Conservation (phyloP, 2,888 invertebrate species). For the Stenurella melanura region DNA sequence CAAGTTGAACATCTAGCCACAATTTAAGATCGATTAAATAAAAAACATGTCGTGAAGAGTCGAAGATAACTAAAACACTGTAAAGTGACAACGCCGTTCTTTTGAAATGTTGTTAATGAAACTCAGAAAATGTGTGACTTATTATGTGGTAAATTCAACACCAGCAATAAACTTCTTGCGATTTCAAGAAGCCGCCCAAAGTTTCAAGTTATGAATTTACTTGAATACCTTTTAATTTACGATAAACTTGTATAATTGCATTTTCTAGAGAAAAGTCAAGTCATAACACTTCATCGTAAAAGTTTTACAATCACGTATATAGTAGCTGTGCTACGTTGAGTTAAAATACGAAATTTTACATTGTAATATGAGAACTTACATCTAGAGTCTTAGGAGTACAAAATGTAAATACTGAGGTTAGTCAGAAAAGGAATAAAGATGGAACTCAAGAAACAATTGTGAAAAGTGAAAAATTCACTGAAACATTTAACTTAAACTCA, state of each 20-base stretch:
- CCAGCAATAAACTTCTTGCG: constrained; percentile 2
- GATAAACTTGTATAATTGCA: constrained; percentile 34
- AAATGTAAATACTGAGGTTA: no score
- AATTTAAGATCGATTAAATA: no score
- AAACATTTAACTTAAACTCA: no score
- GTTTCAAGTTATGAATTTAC: constrained; percentile 30
- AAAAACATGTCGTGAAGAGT: no score
- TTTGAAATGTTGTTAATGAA: not conserved
- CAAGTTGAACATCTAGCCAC: no score
- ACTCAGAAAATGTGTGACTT: not conserved
- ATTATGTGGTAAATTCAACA: constrained; percentile 15
- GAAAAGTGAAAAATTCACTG: no score
- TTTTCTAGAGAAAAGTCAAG: constrained; percentile 15
- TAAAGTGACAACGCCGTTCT: not conserved
- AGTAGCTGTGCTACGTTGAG: not conserved
- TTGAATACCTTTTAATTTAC: constrained; percentile 35
- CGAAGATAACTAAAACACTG: not conserved
- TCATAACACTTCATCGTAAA: constrained; percentile 30
- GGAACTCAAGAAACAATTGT: no score
- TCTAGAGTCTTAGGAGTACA: no score
- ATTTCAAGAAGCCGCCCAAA: constrained; percentile 30
- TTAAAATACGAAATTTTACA: not conserved
- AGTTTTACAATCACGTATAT: constrained; percentile 15
- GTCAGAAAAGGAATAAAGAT: no score
- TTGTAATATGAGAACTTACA: no score